Base-by-base conservation (phyloP, 2,797 vertebrate species). In the Arrhamphus sclerolepis region DNA sequence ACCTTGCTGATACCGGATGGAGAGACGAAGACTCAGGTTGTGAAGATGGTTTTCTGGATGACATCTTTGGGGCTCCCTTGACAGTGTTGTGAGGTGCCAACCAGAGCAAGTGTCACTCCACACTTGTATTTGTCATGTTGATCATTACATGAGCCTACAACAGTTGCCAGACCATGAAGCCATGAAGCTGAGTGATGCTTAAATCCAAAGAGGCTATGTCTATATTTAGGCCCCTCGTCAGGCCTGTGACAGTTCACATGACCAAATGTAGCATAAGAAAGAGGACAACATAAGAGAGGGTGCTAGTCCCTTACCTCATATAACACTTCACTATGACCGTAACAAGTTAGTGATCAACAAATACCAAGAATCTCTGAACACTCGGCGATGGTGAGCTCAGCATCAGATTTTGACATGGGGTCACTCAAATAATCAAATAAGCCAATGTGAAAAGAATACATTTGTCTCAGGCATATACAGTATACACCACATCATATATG, bases 31-130 rank as follows among this genome's bases (percentile, higher is more conserved):
- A 69, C 52, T 46, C 65, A 58, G 62, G 55, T 31, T 47, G 65
- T 40, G 53, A 51, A 56, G 68, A 39, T 51, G 72, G 46, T 14
- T 48, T 50, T 39, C 10, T 34, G 46, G 65, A 58, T 68, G 71
- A 72, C 72, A 77, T 78, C 54, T 43, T 60, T 43, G 78, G 68
- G 75, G 58, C 80, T 79, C 63, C 79, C 82, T 71, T 71, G 57
- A 74, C 61, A 44, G 65, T 24, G 11, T 47, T 59, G 58, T 66
- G 70, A 79, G 72, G 58, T 72, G 81, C 68, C 80, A 83, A 80
- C 34, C 46, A 74, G 57, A 34, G 46, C 8, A 8, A 49, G 24
- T 66, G 66, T 22, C 66, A 68, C 81, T 69, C 69, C 49, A 46
- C 62, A 61, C 67, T 61, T 78, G 58, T 65, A 61, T 67, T 56